phyloP scores from a whole-genome alignment of 2,797 vertebrate genomes.

The Myotis myotis region DNA sequence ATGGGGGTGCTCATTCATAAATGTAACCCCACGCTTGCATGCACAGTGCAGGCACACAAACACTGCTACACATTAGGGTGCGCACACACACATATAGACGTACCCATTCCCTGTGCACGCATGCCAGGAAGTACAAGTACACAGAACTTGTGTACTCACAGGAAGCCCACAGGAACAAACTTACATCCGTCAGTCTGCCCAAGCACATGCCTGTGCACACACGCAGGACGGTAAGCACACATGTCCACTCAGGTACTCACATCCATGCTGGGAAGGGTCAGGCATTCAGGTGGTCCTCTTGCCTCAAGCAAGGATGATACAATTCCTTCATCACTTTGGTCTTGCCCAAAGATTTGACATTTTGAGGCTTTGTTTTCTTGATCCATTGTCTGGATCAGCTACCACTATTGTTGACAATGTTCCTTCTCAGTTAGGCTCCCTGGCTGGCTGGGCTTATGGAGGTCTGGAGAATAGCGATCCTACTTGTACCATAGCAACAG shows the following conservation, averaged over 20 bases:
- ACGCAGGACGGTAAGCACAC: neutral
- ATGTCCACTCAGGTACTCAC: no score
- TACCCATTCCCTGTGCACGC: neutral
- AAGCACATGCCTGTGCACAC: rapidly evolving
- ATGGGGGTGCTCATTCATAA: rapidly evolving
- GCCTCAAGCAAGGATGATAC: neutral
- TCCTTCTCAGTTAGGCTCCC: neutral
- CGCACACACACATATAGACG: rapidly evolving
- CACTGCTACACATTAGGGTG: no score
- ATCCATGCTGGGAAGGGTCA: neutral
- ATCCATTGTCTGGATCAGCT: neutral
- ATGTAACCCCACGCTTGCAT: neutral
- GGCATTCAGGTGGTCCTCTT: neutral
- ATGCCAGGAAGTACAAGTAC: neutral
- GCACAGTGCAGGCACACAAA: neutral
- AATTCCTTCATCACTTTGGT: neutral
- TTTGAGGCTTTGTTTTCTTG: neutral
- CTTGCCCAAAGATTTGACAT: neutral
- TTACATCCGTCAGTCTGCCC: neutral
- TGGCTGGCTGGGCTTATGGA: neutral
- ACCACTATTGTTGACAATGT: neutral
- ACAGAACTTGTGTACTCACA: neutral
- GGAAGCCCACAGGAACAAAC: neutral
- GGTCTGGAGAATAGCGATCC: neutral
- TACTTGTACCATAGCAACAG: neutral